Evolutionary conservation across 2,888 invertebrate genomes (phyloP), one percentile per base, ranked within the genome.

Genomic region (Eurytoma adleriae): DNA sequence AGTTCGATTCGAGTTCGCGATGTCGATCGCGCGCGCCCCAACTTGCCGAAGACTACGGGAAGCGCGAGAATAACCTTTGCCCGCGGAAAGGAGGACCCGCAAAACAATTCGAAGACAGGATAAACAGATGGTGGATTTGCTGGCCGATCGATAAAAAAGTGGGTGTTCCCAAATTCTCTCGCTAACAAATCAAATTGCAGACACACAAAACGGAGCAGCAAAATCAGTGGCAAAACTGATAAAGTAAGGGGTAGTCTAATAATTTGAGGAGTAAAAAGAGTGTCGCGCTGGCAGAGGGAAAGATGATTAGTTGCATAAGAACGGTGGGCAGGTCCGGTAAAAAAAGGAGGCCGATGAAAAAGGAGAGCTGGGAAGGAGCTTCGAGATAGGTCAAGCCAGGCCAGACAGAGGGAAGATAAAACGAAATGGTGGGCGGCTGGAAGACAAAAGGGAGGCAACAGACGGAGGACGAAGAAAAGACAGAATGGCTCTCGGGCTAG

Each of bases 401-500:
- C 71, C 64, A 20, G 62, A 56, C 54, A 56, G 71, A 73, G 73
- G 71, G 77, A 79, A 74, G 78, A 79, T 56, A 68, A 75, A 69
- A 67, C 62, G 68, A 61, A 67, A 75, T 68, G 61, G 24, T 54
- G 69, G 64, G 66, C 69, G 40, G 54, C 54, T 18, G 62, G 71
- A 30, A 62, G 71, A 72, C 71, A 61, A 40, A 10, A 40, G 20
- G 59, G 16, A n/a, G 24, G 30, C 7, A 52, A 72, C 10, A 20
- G 54, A 57, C 40, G 61, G 52, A 69, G 76, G 79, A 80, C 68
- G 72, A 81, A 77, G 76, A 82, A 81, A 78, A 79, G 78, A 79
- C 80, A 52, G 70, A 72, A 79, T 79, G 70, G 79, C 79, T 73
- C 79, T 79, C 69, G 79, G 74, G 66, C 83, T 80, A 69, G 75